Conservation (phyloP, 1,140 invertebrate genomes). For the Sweltsa coloradensis region DNA sequence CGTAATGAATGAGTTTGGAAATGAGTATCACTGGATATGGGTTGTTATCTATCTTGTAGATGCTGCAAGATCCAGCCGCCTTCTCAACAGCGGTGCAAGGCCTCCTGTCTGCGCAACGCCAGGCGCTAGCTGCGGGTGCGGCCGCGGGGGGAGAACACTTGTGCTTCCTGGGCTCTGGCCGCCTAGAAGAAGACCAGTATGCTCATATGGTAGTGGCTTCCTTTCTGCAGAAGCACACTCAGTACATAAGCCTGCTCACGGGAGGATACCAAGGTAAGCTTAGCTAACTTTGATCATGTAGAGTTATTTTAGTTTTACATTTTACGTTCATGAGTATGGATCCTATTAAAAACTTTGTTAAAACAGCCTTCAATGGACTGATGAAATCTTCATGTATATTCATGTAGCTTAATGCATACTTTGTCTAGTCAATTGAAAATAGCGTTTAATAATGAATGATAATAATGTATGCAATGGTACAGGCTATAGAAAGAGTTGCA, state of each 20-base stretch:
- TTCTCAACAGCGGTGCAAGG: slow-evolving; percentile 93
- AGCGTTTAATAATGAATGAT: too few species aligned
- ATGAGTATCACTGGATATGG: too few species aligned
- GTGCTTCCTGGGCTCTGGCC: slow-evolving; percentile 92
- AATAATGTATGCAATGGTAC: too few species aligned
- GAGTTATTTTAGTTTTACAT: not conserved
- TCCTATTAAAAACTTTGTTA: too few species aligned
- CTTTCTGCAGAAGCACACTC: slow-evolving; percentile 87
- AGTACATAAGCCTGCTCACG: slow-evolving; percentile 83
- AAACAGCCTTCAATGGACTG: too few species aligned
- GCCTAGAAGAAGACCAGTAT: slow-evolving; percentile 91
- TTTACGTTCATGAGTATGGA: too few species aligned
- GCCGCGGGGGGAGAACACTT: slow-evolving; percentile 90
- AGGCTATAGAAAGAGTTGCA: too few species aligned
- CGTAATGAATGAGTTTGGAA: too few species aligned
- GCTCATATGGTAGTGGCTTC: slow-evolving; percentile 97
- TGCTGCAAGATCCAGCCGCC: slow-evolving; percentile 89
- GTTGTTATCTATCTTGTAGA: slow-evolving; percentile 41
- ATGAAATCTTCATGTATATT: too few species aligned
- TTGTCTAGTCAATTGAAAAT: too few species aligned
- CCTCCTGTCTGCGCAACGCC: slow-evolving; percentile 76
- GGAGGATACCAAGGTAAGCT: slow-evolving; percentile 71
- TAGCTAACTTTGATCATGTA: not conserved
- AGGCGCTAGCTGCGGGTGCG: slow-evolving; percentile 77
- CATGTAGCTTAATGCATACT: too few species aligned